Conservation (phyloP, 2,113 vertebrate genomes). For the Chionomys nivalis region DNA sequence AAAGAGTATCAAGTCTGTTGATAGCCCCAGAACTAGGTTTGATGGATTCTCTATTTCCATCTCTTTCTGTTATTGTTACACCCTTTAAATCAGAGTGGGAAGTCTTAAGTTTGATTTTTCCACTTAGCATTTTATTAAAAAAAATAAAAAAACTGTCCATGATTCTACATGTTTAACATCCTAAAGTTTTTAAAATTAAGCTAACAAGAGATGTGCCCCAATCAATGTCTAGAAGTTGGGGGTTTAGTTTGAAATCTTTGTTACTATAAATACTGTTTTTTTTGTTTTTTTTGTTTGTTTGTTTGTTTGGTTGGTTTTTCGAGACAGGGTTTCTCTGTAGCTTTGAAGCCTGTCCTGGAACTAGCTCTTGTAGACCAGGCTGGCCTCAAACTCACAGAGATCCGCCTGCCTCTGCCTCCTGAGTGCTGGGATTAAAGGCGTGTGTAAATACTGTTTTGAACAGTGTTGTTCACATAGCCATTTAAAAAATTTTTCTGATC, state of each 20-base stretch:
- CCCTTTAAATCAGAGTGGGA: not conserved
- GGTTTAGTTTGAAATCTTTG: slow-evolving; percentile 28
- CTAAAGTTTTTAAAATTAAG: slow-evolving; percentile 27
- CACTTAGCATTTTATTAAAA: not conserved
- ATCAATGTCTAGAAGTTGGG: not conserved
- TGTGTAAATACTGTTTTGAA: not conserved
- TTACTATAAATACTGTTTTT: not conserved
- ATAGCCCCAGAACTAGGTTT: not conserved
- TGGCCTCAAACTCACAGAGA: no score
- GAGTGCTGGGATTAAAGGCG: no score
- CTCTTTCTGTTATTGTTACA: not conserved
- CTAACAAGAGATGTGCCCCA: not conserved
- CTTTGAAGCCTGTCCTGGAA: no score
- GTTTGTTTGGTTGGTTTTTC: no score
- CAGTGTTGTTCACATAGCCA: not conserved
- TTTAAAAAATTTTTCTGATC: not conserved
- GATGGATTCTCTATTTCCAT: not conserved
- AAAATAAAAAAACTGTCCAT: not conserved
- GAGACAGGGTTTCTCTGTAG: no score
- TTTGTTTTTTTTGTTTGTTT: no score
- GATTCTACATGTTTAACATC: slow-evolving; percentile 4
- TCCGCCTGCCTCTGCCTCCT: no score
- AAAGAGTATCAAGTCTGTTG: not conserved
- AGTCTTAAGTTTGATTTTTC: not conserved
- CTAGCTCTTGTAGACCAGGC: no score